These are phyloP conservation scores for Orthosia incerta DNA, from an alignment of 2,888 invertebrate genomes.

Conservation along the genomic window DNA sequence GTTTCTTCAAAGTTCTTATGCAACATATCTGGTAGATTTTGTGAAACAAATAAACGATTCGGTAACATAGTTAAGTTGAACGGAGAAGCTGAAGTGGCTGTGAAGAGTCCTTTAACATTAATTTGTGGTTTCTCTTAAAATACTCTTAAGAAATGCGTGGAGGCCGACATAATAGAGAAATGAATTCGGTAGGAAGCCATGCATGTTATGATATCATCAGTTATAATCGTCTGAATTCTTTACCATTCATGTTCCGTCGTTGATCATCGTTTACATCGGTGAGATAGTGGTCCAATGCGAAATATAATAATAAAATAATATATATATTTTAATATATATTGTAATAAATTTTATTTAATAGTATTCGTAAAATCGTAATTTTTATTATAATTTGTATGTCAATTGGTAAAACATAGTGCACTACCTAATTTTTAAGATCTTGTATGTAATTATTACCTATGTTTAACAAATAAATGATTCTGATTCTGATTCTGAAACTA, in stretches of 20 bases:
- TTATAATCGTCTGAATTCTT: background rate
- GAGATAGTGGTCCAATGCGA: background rate
- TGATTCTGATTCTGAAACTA: too few species aligned
- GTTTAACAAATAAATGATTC: too few species aligned
- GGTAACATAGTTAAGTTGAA: background rate
- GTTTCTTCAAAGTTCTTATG: background rate
- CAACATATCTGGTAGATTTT: background rate
- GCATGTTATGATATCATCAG: background rate
- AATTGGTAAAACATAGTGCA: too few species aligned
- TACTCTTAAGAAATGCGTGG: background rate
- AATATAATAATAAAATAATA: too few species aligned
- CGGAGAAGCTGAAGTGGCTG: background rate
- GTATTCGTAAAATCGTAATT: too few species aligned
- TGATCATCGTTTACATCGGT: background rate
- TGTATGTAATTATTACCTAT: too few species aligned
- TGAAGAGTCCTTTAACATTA: background rate
- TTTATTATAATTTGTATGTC: too few species aligned
- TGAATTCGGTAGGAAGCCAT: background rate
- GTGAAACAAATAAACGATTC: background rate
- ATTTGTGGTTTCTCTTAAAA: constrained; percentile 11
- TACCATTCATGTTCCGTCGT: background rate
- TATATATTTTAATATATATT: too few species aligned
- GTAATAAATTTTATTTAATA: too few species aligned
- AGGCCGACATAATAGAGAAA: constrained; percentile 1
- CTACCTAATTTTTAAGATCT: too few species aligned